Evolutionary conservation across 2,888 invertebrate genomes (phyloP), one percentile per base, ranked within the genome.

Genomic region (Ashinkailepas kermadecensis): DNA sequence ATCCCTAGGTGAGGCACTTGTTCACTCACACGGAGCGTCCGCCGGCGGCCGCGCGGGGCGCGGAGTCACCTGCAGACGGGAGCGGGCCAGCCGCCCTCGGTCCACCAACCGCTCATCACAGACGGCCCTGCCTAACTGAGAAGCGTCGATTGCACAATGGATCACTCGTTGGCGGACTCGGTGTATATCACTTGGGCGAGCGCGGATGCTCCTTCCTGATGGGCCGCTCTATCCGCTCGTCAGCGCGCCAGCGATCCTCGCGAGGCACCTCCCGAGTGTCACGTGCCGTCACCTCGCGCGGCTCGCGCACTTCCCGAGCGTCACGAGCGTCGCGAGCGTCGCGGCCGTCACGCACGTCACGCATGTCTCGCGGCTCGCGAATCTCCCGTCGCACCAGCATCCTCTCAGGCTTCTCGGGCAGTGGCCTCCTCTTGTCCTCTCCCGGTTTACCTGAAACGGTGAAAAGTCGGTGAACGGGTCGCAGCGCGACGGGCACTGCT

Each of bases 111-210:
- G 23, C 21, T 25, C 67, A 74, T 74, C 74, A 74, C 74, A 74
- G 74, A 56, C 74, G 59, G 59, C 59, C 59, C 74, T 21, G 23
- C 74, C 54, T 21, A 74, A 74, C 23, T 56, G 74, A 74, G 74
- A 56, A 74, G 39, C 74, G 74, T 56, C 74, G 74, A 74, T 74
- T 74, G 74, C 74, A 74, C 74, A 74, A 56, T 74, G 74, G 74
- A 74, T 74, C 74, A 74, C 74, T 74, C 18, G 74, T 74, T 18
- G 54, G 74, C 74, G 56, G 74, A 74, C 74, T 74, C 54, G 74
- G 54, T 74, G 21, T 54, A 74, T 74, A 74, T 74, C 74, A 74
- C 74, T 74, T 74, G 54, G 74, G 74, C 74, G 74, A 74, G 74
- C 74, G 74, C 9, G 74, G 56, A 8, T 21, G 56, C 54, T 74